phyloP scores from a whole-genome alignment of 2,888 invertebrate species.

The Andrena bucephala region DNA sequence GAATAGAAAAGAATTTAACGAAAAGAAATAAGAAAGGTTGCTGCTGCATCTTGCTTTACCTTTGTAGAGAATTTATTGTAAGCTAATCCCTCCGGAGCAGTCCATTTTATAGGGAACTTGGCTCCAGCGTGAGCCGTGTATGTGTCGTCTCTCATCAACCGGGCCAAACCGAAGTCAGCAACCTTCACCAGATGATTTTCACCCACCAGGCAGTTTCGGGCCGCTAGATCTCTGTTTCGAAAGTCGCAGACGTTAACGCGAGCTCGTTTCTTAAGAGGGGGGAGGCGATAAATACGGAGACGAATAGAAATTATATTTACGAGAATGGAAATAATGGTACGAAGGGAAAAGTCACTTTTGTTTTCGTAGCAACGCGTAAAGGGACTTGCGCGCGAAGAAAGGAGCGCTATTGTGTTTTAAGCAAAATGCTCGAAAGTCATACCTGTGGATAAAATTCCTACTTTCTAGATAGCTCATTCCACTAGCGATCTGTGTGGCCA shows the following conservation, averaged over 20 bases:
- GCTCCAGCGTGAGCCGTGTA: slow-evolving; percentile 99
- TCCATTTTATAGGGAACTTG: slow-evolving; percentile 99
- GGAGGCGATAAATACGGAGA: background rate
- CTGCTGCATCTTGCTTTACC: slow-evolving; percentile 76
- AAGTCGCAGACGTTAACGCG: slow-evolving; percentile 40
- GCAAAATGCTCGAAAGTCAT: slow-evolving; percentile 28
- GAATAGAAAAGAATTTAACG: background rate
- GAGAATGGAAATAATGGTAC: background rate
- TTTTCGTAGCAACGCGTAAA: background rate
- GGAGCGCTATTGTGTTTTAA: background rate
- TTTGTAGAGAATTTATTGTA: slow-evolving; percentile 99
- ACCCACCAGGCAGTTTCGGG: slow-evolving; percentile 99
- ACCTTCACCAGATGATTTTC: slow-evolving; percentile 99
- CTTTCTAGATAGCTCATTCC: slow-evolving; percentile 99
- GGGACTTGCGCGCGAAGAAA: background rate
- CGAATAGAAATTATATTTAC: too few relatives aligned
- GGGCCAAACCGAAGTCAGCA: slow-evolving; percentile 99
- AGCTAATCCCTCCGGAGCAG: slow-evolving; percentile 99
- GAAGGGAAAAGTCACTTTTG: background rate
- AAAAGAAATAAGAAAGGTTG: background rate
- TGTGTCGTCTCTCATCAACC: slow-evolving; percentile 99
- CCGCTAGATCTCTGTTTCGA: slow-evolving; percentile 94
- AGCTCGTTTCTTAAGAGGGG: slow-evolving; percentile 54
- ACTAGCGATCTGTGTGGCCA: slow-evolving; percentile 99
- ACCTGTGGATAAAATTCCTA: slow-evolving; percentile 97